phyloP scores from a whole-genome alignment of 2,797 vertebrate genomes.

The Anniella stebbinsi region DNA sequence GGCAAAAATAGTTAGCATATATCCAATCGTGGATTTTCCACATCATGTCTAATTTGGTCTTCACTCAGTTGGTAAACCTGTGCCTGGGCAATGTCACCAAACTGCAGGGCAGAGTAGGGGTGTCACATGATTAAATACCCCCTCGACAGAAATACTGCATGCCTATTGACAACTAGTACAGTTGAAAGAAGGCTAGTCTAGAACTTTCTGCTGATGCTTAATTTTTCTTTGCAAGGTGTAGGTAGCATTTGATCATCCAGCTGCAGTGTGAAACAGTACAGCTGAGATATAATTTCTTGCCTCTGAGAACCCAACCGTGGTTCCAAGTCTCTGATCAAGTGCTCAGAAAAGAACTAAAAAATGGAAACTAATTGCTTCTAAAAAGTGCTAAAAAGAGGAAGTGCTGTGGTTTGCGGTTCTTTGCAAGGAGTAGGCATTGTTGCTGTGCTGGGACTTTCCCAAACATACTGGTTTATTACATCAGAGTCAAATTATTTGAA shows the following conservation, averaged over 20 bases:
- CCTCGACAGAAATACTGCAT: not conserved
- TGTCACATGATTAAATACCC: not conserved
- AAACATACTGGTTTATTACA: constrained; percentile 9
- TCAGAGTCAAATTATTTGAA: constrained; percentile 42
- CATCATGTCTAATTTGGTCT: not conserved
- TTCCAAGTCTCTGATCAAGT: not conserved
- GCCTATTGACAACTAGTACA: not conserved
- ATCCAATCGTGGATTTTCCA: not conserved
- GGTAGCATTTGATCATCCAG: too few relatives aligned
- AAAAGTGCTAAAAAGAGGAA: constrained; percentile 49
- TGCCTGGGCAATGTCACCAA: not conserved
- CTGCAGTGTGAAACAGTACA: not conserved
- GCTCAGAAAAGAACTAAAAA: constrained; percentile 28
- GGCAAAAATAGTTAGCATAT: not conserved
- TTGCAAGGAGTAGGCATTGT: constrained; percentile 10
- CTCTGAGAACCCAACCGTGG: not conserved
- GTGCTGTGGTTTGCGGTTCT: constrained; percentile 11
- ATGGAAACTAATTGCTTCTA: constrained; percentile 60
- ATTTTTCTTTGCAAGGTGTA: not conserved
- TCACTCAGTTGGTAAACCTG: not conserved
- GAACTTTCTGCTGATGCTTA: not conserved
- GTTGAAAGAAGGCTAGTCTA: not conserved
- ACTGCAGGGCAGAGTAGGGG: not conserved
- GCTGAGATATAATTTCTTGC: not conserved
- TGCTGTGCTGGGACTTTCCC: constrained; percentile 57